Percentiles rank a stretch among this genome's conserved stretches.
These are phyloP conservation scores for Molossus molossus DNA, from an alignment of 2,797 vertebrate genomes.

Conservation along the genomic window DNA sequence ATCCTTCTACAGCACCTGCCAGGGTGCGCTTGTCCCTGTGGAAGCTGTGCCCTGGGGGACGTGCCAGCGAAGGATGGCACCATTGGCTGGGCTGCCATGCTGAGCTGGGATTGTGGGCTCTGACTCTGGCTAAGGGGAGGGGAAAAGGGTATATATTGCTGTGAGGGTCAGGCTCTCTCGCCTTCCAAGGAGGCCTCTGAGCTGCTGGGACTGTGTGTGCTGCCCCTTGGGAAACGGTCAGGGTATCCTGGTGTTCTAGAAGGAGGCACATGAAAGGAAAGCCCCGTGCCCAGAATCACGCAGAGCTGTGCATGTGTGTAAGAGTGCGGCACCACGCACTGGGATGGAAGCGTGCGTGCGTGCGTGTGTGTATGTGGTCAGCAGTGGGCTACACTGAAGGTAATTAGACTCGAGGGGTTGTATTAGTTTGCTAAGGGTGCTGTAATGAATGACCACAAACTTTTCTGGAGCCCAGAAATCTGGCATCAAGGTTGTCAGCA, in stretches of 20 bases:
- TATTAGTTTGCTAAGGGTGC: not conserved
- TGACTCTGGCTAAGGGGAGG: not conserved
- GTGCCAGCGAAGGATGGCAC: conserved; percentile 17
- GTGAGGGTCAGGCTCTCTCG: not conserved
- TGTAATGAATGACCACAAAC: fast-evolving
- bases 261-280: not conserved
- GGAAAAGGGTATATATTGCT: not conserved
- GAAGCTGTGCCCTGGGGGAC: conserved; percentile 83
- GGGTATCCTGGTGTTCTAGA: not conserved
- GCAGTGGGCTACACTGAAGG: not conserved
- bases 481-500: not conserved
- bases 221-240: too few relatives aligned
- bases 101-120: conserved; percentile 57
- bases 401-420: not conserved
- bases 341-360: not conserved
- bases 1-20: not conserved
- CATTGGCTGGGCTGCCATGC: conserved; percentile 78
- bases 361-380: too few relatives aligned
- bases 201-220: not conserved
- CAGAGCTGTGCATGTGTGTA: not conserved
- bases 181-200: not conserved
- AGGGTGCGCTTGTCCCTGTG: conserved; percentile 75
- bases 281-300: not conserved
- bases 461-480: not conserved
- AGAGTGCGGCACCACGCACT: not conserved